These are phyloP conservation scores for Jacana jacana DNA, from an alignment of 2,113 vertebrate genomes.

Conservation along the genomic window DNA sequence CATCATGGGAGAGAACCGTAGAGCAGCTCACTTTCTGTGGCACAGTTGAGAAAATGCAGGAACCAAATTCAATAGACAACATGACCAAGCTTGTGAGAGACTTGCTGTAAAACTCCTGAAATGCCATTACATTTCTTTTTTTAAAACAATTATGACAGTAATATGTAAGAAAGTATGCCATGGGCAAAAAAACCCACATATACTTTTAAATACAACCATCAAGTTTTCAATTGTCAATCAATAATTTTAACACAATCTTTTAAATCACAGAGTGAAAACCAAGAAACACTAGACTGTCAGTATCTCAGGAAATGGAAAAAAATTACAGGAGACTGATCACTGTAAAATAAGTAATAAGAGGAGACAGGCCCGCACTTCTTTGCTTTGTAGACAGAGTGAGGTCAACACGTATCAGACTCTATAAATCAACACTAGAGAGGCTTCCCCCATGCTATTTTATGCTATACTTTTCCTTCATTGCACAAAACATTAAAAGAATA, in stretches of 20 bases:
- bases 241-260: not conserved
- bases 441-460: not conserved
- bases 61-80: not conserved
- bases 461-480: not conserved
- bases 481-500: not conserved
- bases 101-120: not conserved
- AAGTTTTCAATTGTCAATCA: not conserved
- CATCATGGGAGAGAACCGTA: not conserved
- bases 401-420: slow-evolving; percentile 28
- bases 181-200: not conserved
- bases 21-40: not conserved
- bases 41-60: not conserved
- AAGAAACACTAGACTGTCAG: not conserved
- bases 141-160: not conserved
- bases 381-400: slow-evolving; percentile 28
- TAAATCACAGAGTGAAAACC: not conserved
- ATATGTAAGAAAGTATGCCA: not conserved
- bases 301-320: slow-evolving; percentile 6
- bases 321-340: slow-evolving; percentile 27
- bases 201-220: not conserved
- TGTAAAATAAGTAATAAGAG: slow-evolving; percentile 2
- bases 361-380: slow-evolving; percentile 18
- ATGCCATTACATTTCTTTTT: not conserved
- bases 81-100: not conserved
- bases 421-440: not conserved